Base-by-base conservation (phyloP, 53 echinoderm and acorn worm species). In the Glandiceps talaboti region DNA sequence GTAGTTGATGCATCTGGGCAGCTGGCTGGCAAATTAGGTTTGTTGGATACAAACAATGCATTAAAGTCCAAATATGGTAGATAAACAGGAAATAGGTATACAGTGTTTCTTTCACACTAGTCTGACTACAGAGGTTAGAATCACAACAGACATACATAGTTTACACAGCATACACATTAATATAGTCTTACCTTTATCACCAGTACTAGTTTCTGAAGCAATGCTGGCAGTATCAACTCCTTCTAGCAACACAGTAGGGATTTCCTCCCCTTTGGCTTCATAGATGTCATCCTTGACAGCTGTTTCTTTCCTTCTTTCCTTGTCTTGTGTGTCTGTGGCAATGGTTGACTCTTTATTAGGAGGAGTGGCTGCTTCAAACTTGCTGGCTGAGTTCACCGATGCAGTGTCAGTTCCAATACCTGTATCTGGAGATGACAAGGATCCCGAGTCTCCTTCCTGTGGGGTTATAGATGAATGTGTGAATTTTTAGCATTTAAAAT, bases 161-260 rank as follows among this genome's bases (percentile, higher is more conserved):
- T n/a, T n/a, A n/a, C n/a, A n/a, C n/a, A n/a, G n/a, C n/a, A n/a
- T 45, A 45, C 64, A 45, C 20, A 20, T 45, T 20, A 45, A 45
- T 12, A 45, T 45, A 6, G 6, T 12, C 64, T 12, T 12, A 45
- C 64, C 64, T 45, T 45, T 45, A 20, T 45, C 64, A 45, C 64
- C 64, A 45, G 64, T 45, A 45, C 64, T 45, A 20, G 64, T 20
- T 45, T 45, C 64, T 45, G 64, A 45, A 12, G 64, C 64, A 45
- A 45, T 6, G 20, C 64, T 45, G 6, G 33, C 14, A 0, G 80
- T 1, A 33, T 45, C 75, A 1, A 78, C 33, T 1, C 83, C 80
- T 30, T 87, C 87, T 29, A 87, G 78, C 75, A 87, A 76, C 29
- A 87, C 83, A 0, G 87, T 87, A 64, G 82, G 87, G 25, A 87